phyloP scores from a whole-genome alignment of 35 echinoderm and acorn worm genomes.

The Amphiura filiformis region DNA sequence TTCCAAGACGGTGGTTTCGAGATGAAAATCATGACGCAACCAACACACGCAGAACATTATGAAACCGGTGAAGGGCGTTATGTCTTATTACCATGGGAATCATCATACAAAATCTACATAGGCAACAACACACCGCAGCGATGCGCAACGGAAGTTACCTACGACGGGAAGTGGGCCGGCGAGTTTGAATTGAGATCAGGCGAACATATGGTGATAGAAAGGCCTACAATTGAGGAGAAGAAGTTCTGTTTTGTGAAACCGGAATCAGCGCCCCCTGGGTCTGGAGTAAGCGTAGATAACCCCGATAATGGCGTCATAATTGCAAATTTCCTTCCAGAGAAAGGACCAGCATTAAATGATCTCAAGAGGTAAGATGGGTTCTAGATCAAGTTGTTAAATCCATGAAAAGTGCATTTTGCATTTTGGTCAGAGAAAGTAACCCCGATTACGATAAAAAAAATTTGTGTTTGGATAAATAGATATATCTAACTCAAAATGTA shows the following conservation, averaged over 20 bases:
- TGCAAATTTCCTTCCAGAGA: slow-evolving; percentile 11
- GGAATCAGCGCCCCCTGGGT: background rate
- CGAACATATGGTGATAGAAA: background rate
- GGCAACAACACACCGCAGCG: background rate
- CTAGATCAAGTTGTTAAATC: background rate
- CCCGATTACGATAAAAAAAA: background rate
- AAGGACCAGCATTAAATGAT: slow-evolving; percentile 8
- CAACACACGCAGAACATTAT: background rate
- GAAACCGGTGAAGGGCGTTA: background rate
- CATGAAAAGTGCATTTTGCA: background rate
- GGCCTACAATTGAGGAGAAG: background rate
- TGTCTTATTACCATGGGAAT: background rate
- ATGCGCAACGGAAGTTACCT: background rate
- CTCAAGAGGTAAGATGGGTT: background rate
- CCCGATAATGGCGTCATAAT: slow-evolving; percentile 13
- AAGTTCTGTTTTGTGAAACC: slow-evolving; percentile 28
- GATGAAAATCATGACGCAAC: background rate
- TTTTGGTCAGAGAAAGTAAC: background rate
- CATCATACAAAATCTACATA: background rate
- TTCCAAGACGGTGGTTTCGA: background rate
- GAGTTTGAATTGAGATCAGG: slow-evolving; percentile 13
- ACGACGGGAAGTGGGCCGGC: slow-evolving; percentile 2
- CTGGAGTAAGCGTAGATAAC: background rate
- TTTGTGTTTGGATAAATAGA: background rate
- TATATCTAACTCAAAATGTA: no score